Evolutionary conservation across 2,888 invertebrate species (phyloP).

Genomic region (Melangyna quadrimaculata): DNA sequence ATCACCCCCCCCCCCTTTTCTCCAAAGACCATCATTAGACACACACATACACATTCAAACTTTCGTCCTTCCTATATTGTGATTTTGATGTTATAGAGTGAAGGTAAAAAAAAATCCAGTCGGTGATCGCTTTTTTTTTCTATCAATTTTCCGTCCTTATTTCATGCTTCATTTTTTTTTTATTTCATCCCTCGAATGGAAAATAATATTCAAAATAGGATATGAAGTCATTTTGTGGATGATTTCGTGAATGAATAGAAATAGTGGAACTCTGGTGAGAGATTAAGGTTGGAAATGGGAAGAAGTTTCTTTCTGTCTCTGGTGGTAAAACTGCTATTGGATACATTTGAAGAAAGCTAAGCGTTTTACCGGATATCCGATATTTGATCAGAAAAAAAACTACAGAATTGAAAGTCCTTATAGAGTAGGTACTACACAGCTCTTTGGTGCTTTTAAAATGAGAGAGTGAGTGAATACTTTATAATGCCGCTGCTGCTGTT

Average conservation of each 20-base stretch:
- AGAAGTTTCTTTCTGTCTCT: background rate
- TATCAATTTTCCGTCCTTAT: background rate
- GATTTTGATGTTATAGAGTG: slow-evolving; percentile 10
- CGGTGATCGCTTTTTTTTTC: slow-evolving; percentile 36
- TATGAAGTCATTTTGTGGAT: slow-evolving; percentile 70
- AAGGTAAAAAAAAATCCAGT: slow-evolving; percentile 62
- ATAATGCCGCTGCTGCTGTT: too few relatives aligned
- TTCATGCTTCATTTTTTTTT: background rate
- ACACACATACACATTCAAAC: slow-evolving; percentile 15
- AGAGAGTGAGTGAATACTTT: slow-evolving; percentile 51
- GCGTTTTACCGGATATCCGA: slow-evolving; percentile 68
- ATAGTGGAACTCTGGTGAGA: slow-evolving; percentile 11
- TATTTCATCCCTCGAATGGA: slow-evolving; percentile 32
- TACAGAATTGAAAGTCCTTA: slow-evolving; percentile 1
- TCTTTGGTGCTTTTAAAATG: slow-evolving; percentile 2
- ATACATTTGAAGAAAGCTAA: slow-evolving; percentile 62
- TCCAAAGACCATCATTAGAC: slow-evolving; percentile 15
- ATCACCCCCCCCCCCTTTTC: background rate
- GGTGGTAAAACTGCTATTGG: slow-evolving; percentile 13
- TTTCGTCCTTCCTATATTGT: background rate
- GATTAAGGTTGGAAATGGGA: background rate
- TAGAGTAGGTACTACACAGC: too few relatives aligned
- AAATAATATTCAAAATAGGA: slow-evolving; percentile 71
- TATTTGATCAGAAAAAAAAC: slow-evolving; percentile 49
- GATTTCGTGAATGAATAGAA: slow-evolving; percentile 48